Percentiles rank a stretch among this genome's conserved stretches.
These are phyloP conservation scores for Pipra filicauda DNA, from an alignment of 2,113 vertebrate species.

Conservation along the genomic window DNA sequence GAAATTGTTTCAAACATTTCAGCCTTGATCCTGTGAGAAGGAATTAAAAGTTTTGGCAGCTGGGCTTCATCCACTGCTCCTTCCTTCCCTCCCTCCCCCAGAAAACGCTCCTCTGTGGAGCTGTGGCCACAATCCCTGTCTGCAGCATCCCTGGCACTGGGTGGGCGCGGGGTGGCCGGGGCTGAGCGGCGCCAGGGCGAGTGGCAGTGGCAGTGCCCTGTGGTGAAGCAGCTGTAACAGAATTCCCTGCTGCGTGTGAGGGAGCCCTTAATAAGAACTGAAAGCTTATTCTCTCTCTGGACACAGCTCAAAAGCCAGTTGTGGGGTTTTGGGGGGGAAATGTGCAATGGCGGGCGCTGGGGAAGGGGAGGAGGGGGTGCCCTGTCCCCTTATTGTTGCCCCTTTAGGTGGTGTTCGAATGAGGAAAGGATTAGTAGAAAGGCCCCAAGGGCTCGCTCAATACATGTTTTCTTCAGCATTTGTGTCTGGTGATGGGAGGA, in stretches of 20 bases:
- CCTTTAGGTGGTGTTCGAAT: not conserved
- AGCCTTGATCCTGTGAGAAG: conserved; percentile 48
- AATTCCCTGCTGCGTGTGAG: not conserved
- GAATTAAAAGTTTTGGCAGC: conserved; percentile 59
- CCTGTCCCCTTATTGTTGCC: accelerated
- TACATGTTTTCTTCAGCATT: accelerated
- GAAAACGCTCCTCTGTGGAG: not conserved
- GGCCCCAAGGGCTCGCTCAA: not conserved
- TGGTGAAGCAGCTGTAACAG: not conserved
- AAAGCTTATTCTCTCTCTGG: not conserved
- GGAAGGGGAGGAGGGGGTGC: not conserved
- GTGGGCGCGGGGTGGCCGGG: not conserved
- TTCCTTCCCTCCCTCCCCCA: not conserved
- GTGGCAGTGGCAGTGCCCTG: conserved; percentile 6
- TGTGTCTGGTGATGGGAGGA: not conserved
- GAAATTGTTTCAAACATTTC: conserved; percentile 50
- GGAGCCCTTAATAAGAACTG: not conserved
- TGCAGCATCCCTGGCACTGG: accelerated
- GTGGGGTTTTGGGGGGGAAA: not conserved
- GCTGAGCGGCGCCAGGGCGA: not conserved
- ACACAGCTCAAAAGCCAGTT: not conserved
- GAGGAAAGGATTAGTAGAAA: not conserved
- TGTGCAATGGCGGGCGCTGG: accelerated
- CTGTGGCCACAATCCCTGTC: not conserved
- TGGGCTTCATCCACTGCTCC: not conserved